These are phyloP conservation scores for Australoheros facetus DNA, from an alignment of 2,797 vertebrate species.

Conservation along the genomic window DNA sequence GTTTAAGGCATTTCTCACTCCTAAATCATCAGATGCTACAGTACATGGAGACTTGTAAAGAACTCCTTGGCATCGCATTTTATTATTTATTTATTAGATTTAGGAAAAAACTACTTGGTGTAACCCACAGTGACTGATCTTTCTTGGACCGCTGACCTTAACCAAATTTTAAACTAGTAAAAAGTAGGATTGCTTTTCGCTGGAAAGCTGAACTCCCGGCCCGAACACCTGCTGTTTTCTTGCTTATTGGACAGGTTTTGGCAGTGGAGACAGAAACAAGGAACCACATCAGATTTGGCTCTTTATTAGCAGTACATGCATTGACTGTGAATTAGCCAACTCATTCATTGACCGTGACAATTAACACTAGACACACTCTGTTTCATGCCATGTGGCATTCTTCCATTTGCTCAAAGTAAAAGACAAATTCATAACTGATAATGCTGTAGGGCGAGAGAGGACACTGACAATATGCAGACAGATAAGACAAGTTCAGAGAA, in stretches of 20 bases:
- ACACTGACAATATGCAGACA: background rate
- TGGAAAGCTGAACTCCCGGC: background rate
- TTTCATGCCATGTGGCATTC: too few species aligned
- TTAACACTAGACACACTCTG: too few species aligned
- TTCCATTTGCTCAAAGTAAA: background rate
- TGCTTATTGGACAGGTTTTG: background rate
- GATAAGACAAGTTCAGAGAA: background rate
- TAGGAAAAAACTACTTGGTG: background rate
- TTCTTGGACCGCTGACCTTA: background rate
- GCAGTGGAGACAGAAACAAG: background rate
- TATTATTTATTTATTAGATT: background rate
- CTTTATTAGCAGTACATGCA: background rate
- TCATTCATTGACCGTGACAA: background rate
- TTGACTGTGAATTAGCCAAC: too few species aligned
- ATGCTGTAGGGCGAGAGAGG: background rate
- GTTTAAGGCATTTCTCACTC: background rate
- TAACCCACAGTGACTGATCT: background rate
- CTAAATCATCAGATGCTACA: background rate
- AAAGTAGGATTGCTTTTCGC: background rate
- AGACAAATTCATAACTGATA: background rate
- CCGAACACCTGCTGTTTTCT: background rate
- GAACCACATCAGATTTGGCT: too few species aligned
- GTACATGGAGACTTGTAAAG: background rate
- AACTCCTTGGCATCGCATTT: background rate
- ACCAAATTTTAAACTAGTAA: background rate